Evolutionary conservation across 1,140 invertebrate genomes (phyloP).

Genomic region (Papilio xuthus): DNA sequence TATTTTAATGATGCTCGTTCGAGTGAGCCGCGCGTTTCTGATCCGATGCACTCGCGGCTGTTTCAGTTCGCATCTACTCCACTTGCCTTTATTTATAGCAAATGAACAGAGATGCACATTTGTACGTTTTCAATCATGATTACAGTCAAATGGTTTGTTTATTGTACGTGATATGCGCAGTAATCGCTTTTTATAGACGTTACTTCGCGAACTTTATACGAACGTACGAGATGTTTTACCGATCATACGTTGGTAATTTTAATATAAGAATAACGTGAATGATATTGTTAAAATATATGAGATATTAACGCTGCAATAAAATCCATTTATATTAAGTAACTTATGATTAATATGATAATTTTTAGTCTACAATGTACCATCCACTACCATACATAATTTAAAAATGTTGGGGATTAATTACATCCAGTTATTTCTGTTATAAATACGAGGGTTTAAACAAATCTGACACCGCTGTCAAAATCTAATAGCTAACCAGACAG

Average conservation of each 20-base stretch:
- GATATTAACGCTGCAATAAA: background rate
- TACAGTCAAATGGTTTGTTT: slow-evolving; percentile 36
- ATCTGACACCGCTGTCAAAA: too few relatives aligned
- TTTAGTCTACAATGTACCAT: too few relatives aligned
- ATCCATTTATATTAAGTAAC: background rate
- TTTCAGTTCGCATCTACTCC: slow-evolving; percentile 34
- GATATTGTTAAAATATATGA: background rate
- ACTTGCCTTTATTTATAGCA: slow-evolving; percentile 37
- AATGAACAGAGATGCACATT: slow-evolving; percentile 35
- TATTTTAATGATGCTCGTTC: slow-evolving; percentile 32
- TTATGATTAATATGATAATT: too few relatives aligned
- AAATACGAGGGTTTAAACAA: too few relatives aligned
- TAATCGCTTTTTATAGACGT: slow-evolving; percentile 13
- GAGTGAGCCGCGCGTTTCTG: slow-evolving; percentile 33
- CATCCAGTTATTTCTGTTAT: too few relatives aligned
- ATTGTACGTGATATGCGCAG: slow-evolving; percentile 21
- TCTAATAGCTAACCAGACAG: background rate
- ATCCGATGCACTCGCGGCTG: slow-evolving; percentile 31
- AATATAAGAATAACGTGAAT: background rate
- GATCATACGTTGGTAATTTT: background rate
- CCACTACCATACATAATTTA: too few relatives aligned
- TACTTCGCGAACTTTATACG: slow-evolving; percentile 10
- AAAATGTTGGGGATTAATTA: too few relatives aligned
- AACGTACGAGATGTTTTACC: background rate
- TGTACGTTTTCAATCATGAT: slow-evolving; percentile 35